Evolutionary conservation across 1,140 invertebrate species (phyloP), one percentile per base, ranked within the genome.

Genomic region (Eufriesea mexicana): DNA sequence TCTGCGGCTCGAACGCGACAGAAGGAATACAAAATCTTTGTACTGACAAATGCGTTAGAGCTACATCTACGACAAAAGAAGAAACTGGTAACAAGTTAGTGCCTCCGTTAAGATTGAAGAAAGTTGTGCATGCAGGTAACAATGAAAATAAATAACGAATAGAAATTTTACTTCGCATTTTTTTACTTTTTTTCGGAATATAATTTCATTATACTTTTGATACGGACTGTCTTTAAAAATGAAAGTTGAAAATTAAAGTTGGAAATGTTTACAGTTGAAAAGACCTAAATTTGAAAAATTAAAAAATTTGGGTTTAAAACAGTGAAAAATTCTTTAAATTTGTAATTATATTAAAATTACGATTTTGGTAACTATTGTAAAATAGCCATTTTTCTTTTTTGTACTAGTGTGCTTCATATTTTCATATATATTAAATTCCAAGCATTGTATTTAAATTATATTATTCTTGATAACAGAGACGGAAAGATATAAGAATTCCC

Each of bases 41-140:
- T 55, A 83, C 2, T 7, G 71, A 64, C 0, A 85, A 64, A 14
- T 88, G 64, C 16, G 23, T 28, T 0, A 51, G n/a, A 18, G 54
- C 70, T 7, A 54, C 76, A 2, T 86, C 84, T 1, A 85, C 75
- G 0, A 81, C 67, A 2, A 55, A 84, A 20, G 16, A 62, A 20
- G 70, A 85, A 0, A 45, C 4, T 9, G 66, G 73, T 0, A 76
- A 61, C 2, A 92, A 91, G 66, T 77, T 89, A 5, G 92, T 92
- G 23, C 92, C 91, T 0, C 91, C 92, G 10, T 82, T 92, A 42
- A 82, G 89, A 57, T 8, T 92, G 61, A 92, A 92, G 54, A 92
- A 92, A 66, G 57, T 92, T 49, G 35, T 71, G 14, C 68, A 59
- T 2, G 57, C 81, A 84, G 75, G 88, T 89, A 84, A 61, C 0